Percentiles rank a stretch among this genome's conserved stretches.
phyloP scores from a whole-genome alignment of 2,113 vertebrate genomes.

The Ariopsis seemanni region DNA sequence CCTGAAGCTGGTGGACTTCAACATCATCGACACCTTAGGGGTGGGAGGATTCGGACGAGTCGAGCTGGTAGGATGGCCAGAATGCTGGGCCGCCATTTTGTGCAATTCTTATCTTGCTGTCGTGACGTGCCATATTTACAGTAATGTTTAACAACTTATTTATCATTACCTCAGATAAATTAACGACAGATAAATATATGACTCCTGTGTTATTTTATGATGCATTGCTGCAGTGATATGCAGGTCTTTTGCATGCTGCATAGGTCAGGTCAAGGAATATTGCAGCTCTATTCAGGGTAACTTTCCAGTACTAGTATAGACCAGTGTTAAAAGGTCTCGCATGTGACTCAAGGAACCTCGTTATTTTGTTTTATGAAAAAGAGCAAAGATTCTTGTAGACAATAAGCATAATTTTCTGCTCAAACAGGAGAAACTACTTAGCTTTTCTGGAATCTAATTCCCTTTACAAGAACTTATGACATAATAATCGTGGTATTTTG shows the following conservation, averaged over 20 bases:
- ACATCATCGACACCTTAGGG: constrained; percentile 85
- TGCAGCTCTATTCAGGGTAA: constrained; percentile 59
- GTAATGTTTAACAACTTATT: not conserved
- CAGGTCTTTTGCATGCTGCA: not conserved
- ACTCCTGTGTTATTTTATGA: not conserved
- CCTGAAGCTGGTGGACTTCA: constrained; percentile 73
- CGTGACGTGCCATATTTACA: not conserved
- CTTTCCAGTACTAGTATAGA: constrained; percentile 60
- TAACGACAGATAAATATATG: not conserved
- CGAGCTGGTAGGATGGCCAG: constrained; percentile 69
- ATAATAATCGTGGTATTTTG: not conserved
- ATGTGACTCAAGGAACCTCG: not conserved
- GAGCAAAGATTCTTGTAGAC: not conserved
- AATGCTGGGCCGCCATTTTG: not conserved
- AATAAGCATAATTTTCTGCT: not conserved
- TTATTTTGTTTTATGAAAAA: not conserved
- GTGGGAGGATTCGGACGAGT: constrained; percentile 86
- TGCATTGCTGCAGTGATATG: not conserved
- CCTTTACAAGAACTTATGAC: not conserved
- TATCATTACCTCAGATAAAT: not conserved
- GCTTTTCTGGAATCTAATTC: not conserved
- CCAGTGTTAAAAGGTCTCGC: constrained; percentile 49
- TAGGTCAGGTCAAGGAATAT: constrained; percentile 35
- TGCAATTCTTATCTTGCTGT: not conserved
- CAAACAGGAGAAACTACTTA: not conserved